Evolutionary conservation across 2,888 invertebrate species (phyloP).

Genomic region (Lysandra bellargus): DNA sequence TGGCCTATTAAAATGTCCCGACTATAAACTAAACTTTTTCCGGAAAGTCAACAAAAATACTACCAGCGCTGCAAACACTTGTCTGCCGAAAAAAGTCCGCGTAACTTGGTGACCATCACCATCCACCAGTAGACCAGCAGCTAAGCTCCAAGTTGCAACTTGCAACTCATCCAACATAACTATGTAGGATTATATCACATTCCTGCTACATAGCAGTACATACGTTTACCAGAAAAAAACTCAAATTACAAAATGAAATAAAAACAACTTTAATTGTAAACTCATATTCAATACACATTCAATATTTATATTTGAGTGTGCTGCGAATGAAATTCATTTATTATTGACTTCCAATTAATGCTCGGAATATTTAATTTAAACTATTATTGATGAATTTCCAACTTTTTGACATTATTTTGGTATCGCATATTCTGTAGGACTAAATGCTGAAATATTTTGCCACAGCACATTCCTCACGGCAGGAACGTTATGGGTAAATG

Average conservation of each 20-base stretch:
- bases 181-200: no score
- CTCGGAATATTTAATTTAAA: background rate
- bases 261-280: background rate
- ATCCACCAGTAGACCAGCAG: no score
- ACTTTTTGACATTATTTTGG: background rate
- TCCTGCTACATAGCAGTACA: no score
- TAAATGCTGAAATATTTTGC: conserved; percentile 3
- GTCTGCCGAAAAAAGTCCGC: no score
- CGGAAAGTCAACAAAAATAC: no score
- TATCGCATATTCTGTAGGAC: background rate
- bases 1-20: no score
- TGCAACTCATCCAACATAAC: no score
- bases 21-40: no score
- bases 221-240: background rate
- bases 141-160: no score
- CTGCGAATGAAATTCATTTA: background rate
- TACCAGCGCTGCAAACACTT: no score
- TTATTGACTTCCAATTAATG: background rate
- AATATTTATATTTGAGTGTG: conserved; percentile 9
- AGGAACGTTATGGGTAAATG: background rate
- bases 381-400: background rate
- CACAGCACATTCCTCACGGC: conserved; percentile 48
- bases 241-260: background rate
- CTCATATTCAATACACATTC: background rate
- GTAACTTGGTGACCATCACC: no score